Percentiles rank a stretch among this genome's conserved stretches.
These are phyloP conservation scores for Pterocles burchelli DNA, from an alignment of 2,113 vertebrate genomes.

Conservation along the genomic window DNA sequence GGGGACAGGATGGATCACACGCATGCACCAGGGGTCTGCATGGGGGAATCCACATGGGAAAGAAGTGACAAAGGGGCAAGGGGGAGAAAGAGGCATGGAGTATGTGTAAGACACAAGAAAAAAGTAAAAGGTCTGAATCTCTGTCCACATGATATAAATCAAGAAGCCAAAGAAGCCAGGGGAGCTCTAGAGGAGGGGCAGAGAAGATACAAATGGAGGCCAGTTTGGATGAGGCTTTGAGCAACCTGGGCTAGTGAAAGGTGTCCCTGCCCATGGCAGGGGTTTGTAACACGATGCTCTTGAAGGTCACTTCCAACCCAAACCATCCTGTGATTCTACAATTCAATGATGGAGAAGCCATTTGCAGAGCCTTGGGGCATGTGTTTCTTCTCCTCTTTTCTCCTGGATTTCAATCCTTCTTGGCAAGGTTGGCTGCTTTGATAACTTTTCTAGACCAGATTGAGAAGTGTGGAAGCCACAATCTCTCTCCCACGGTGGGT, in stretches of 20 bases:
- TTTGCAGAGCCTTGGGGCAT: background rate
- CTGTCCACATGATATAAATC: background rate
- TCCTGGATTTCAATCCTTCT: background rate
- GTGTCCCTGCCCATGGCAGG: no score
- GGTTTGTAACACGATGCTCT: no score
- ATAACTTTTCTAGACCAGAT: background rate
- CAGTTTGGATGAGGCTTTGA: no score
- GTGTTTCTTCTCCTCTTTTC: background rate
- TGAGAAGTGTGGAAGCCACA: background rate
- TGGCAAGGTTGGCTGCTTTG: background rate
- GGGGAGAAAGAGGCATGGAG: rapidly evolving
- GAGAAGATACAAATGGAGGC: background rate
- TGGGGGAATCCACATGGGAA: background rate
- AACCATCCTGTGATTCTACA: no score
- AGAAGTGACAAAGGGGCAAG: rapidly evolving
- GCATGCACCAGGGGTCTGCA: rapidly evolving
- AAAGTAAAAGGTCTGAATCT: background rate
- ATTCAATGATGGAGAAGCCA: background rate
- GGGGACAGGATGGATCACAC: background rate
- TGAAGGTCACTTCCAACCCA: no score
- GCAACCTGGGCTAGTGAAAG: no score
- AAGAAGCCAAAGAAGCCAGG: background rate
- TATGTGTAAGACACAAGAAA: background rate
- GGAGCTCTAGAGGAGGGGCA: rapidly evolving
- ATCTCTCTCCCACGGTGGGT: rapidly evolving